Evolutionary conservation across 2,113 vertebrate genomes (phyloP), one percentile per base, ranked within the genome.

Genomic region (Rhodinocichla rosea): DNA sequence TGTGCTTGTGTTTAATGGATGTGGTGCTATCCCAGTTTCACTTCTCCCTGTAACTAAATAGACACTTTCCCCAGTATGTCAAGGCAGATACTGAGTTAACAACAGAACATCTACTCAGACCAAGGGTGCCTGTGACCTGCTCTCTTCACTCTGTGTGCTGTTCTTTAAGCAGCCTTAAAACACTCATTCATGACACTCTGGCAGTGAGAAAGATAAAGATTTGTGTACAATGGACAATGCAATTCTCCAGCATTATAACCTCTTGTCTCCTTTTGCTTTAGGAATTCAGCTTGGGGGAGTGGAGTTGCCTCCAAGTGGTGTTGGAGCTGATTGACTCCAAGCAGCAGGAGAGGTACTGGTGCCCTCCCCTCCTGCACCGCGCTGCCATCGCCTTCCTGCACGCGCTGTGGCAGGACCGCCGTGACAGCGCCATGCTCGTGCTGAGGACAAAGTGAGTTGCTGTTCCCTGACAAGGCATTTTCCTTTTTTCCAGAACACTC

Each of bases 321-420:
- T 62, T 99, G 92, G 98, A 99, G 88, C 98, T 99, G 86, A 99
- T 99, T 3, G 99, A 99, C 92, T 99, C 98, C 71, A 98, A 99
- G 53, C 98, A 99, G 60, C 98, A 99, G 95, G 99, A 99, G 45
- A 98, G 98, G 44, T 99, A 99, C 52, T 99, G 99, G 99, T 99
- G 99, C 83, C 99, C 99, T 1, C 99, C 99, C 1, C 97, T 99
- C 40, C 97, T 99, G 62, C 99, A 99, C 87, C 98, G 99, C 1
- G 99, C 99, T 0, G 99, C 99, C 50, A 97, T 99, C 10, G 98
- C 99, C 87, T 99, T 99, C 96, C 98, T 99, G 42, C 99, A 99
- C 1, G 99, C 99, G 8, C 98, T 99, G 83, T 99, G 99, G 99
- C 99, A 99, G 97, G 99, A 99, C 95, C 99, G 99, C 6, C 97